Evolutionary conservation across 2,797 vertebrate genomes (phyloP).

Genomic region (Sebastes oblongus): DNA sequence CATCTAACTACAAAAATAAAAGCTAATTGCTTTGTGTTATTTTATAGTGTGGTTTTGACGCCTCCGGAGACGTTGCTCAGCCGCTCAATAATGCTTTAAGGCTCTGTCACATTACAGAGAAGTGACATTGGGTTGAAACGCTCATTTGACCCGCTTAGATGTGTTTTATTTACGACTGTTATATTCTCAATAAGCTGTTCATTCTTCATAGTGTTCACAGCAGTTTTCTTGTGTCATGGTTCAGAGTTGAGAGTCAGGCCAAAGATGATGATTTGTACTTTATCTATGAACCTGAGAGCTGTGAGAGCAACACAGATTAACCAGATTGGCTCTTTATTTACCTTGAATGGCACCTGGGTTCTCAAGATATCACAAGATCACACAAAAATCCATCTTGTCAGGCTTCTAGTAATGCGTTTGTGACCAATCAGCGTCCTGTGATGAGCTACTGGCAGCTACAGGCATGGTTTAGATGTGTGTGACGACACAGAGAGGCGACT

Average conservation of each 20-base stretch:
- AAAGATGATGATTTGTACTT: not conserved
- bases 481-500: not conserved
- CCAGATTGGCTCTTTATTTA: not conserved
- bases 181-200: slow-evolving; percentile 26
- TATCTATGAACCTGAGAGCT: not conserved
- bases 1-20: slow-evolving; percentile 19
- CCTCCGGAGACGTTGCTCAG: slow-evolving; percentile 34
- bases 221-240: not conserved
- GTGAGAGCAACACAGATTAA: not conserved
- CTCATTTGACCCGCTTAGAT: slow-evolving; percentile 11
- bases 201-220: slow-evolving; percentile 18
- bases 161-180: slow-evolving; percentile 18
- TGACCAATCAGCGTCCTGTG: not conserved
- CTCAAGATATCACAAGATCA: not conserved
- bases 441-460: not conserved
- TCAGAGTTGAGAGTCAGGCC: not conserved
- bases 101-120: slow-evolving; percentile 13
- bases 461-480: not conserved
- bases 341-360: not conserved
- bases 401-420: not conserved
- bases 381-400: not conserved
- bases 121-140: not conserved
- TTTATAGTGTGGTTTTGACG: slow-evolving; percentile 25
- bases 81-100: slow-evolving; percentile 6
- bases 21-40: slow-evolving; percentile 35